phyloP scores from a whole-genome alignment of 2,113 vertebrate species.

The Rhabdomys dilectus region DNA sequence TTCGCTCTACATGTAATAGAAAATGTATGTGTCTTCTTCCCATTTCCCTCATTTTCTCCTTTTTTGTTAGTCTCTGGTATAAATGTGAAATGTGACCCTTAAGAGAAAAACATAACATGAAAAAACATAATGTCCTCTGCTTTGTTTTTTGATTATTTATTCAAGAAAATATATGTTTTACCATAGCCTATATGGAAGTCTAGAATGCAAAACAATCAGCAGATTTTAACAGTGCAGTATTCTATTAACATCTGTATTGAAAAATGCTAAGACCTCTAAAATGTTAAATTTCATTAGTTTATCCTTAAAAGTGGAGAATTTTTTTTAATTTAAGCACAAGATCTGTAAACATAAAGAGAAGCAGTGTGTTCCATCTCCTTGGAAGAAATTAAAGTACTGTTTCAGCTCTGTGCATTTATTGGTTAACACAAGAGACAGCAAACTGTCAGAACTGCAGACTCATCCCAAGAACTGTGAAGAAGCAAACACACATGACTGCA shows the following conservation, averaged over 20 bases:
- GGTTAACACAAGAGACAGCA: background rate
- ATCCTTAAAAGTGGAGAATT: background rate
- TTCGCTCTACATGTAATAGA: background rate
- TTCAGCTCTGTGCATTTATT: background rate
- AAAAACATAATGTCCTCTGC: background rate
- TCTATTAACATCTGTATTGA: background rate
- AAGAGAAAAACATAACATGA: background rate
- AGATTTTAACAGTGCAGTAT: background rate
- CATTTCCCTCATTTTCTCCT: too few species aligned
- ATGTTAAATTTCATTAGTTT: background rate
- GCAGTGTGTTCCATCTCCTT: background rate
- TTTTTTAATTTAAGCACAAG: background rate
- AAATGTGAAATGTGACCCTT: background rate
- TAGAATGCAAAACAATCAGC: background rate
- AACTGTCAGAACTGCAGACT: slow-evolving; percentile 27
- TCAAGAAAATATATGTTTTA: background rate
- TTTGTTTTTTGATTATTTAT: background rate
- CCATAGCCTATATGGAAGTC: background rate
- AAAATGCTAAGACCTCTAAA: background rate
- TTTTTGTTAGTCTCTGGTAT: too few species aligned
- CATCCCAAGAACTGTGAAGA: background rate
- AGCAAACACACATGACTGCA: background rate
- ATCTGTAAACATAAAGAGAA: background rate
- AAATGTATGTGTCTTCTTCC: background rate
- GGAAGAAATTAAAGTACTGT: background rate